Base-by-base conservation (phyloP, 2,888 invertebrate genomes). In the Oscheius sp. region DNA sequence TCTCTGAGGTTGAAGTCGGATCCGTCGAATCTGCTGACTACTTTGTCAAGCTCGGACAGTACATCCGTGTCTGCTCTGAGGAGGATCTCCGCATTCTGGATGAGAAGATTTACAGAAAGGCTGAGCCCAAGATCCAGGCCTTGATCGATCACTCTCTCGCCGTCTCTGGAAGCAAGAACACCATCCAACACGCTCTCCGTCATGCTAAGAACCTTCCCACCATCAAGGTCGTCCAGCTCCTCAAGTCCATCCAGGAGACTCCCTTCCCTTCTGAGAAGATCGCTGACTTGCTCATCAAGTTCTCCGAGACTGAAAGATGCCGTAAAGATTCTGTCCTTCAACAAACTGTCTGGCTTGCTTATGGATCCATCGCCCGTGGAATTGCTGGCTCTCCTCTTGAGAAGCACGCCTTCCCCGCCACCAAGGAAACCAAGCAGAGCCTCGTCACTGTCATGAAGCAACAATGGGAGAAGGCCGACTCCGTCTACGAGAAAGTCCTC, bases 401-500 rank as follows among this genome's bases (percentile, higher is more conserved):
- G 50, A 70, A 71, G 24, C 45, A 56, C 22, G 71, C 67, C 61
- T 56, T 65, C 67, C 41, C 56, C 65, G 22, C 65, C 65, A 44
- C 66, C 54, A 57, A 73, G 71, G 59, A 50, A 70, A 45, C 80
- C 74, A 72, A 77, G 71, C 59, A 71, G 72, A 61, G 73, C 66
- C 62, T 66, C n/a, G 68, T 70, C 51, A 70, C 68, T n/a, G 41
- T 69, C 50, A 56, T 80, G 66, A 77, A 81, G 77, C 57, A 74
- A 50, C 54, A 73, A 61, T 80, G 61, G 73, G 71, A 71, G 17
- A 20, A 63, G 59, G 74, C 77, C 38, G 72, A 71, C 30, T 73
- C 67, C 54, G 66, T 69, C 45, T 79, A 78, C 72, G 80, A 82
- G 68, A 80, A 81, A 71, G 54, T 85, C 33, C 72, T 84, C 54